Conservation (phyloP, 2,113 vertebrate genomes). For the Cebidichthys violaceus region DNA sequence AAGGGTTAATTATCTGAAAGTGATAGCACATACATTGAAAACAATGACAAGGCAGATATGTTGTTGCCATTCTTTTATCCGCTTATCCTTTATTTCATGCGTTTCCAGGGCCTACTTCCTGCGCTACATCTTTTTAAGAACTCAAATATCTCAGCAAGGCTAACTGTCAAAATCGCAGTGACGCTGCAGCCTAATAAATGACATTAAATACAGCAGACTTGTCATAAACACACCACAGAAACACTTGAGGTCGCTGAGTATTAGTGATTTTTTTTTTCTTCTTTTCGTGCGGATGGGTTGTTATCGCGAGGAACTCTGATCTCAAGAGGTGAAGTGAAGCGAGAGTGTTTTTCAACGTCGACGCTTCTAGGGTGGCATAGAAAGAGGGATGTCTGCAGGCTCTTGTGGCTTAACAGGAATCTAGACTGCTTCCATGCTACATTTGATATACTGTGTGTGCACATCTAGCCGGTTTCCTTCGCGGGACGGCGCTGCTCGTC, state of each 20-base stretch:
- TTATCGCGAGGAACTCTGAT: constrained; percentile 80
- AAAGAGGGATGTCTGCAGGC: constrained; percentile 45
- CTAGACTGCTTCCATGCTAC: not conserved
- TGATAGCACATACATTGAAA: not conserved
- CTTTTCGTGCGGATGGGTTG: constrained; percentile 49
- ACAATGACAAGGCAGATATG: not conserved
- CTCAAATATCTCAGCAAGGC: not conserved
- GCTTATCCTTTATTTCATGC: not conserved
- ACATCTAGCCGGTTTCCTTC: not conserved
- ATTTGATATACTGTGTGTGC: not conserved
- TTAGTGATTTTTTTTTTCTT: constrained; percentile 9
- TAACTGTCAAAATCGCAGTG: not conserved
- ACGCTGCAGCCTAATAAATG: not conserved
- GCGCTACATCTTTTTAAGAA: not conserved
- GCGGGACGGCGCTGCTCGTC: constrained; percentile 22
- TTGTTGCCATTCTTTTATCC: not conserved
- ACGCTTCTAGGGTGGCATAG: constrained; percentile 61
- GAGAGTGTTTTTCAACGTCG: constrained; percentile 69
- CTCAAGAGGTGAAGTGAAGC: constrained; percentile 73
- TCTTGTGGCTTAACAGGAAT: constrained; percentile 16
- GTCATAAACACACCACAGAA: constrained; percentile 9
- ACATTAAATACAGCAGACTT: not conserved
- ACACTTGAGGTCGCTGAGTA: constrained; percentile 40
- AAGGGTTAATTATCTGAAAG: not conserved
- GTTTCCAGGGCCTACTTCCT: constrained; percentile 3